Conservation (phyloP, 2,113 vertebrate genomes). For the Calyptommatus sinebrachiatus region DNA sequence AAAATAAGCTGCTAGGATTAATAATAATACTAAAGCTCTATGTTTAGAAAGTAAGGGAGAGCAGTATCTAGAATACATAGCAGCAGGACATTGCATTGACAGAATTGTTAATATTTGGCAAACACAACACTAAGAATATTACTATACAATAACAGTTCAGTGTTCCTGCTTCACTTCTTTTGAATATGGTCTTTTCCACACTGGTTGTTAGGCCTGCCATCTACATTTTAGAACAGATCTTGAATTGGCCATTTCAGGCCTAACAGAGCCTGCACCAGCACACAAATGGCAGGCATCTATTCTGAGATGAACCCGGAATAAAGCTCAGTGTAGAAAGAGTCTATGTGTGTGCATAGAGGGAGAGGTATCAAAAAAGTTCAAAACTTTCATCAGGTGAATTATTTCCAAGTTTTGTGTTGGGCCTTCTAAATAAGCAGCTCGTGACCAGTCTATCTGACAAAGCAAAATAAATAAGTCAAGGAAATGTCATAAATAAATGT, state of each 20-base stretch:
- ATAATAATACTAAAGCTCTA: conserved; percentile 47
- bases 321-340: too few relatives aligned
- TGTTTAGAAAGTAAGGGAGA: conserved; percentile 46
- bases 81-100: conserved; percentile 61
- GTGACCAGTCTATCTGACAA: conserved; percentile 42
- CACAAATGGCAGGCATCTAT: too few relatives aligned
- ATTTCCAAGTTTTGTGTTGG: conserved; percentile 43
- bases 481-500: conserved; percentile 13
- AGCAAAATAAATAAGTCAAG: conserved; percentile 31
- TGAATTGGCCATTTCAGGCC: too few relatives aligned
- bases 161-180: conserved; percentile 82
- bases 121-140: conserved; percentile 66
- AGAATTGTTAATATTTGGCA: conserved; percentile 66
- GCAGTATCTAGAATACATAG: conserved; percentile 58
- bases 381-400: conserved; percentile 47
- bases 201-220: too few relatives aligned
- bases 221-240: too few relatives aligned
- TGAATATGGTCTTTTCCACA: conserved; percentile 3
- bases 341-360: conserved; percentile 46
- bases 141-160: conserved; percentile 79
- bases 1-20: conserved; percentile 53
- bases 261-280: too few relatives aligned
- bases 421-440: conserved; percentile 32
- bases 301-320: too few relatives aligned
- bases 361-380: conserved; percentile 47